These are phyloP conservation scores for Microctenopoma steveboyesi DNA, from an alignment of 2,797 vertebrate species.

Conservation along the genomic window DNA sequence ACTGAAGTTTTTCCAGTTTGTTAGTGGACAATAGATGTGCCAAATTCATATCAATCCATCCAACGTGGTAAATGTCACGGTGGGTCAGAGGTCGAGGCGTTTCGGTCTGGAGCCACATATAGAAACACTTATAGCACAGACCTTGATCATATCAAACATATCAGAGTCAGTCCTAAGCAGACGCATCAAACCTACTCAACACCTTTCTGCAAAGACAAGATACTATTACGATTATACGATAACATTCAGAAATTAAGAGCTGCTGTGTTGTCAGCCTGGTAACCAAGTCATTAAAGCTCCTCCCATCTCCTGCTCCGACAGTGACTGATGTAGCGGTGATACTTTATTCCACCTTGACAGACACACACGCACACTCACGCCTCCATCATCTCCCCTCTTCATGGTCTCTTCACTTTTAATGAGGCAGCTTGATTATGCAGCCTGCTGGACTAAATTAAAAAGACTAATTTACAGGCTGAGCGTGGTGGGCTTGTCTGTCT, in stretches of 20 bases:
- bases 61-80: too few species aligned
- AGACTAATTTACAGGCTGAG: constrained; percentile 62
- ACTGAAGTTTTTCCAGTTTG: too few species aligned
- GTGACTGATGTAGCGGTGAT: constrained; percentile 49
- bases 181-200: too few species aligned
- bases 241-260: background rate
- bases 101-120: too few species aligned
- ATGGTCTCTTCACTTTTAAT: constrained; percentile 58
- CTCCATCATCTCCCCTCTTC: constrained; percentile 47
- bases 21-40: too few species aligned
- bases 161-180: background rate
- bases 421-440: constrained; percentile 58
- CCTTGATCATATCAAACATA: too few species aligned
- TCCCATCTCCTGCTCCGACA: constrained; percentile 22
- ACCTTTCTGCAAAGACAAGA: background rate
- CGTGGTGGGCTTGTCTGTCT: constrained; percentile 32
- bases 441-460: constrained; percentile 68
- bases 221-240: too few species aligned
- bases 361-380: constrained; percentile 16
- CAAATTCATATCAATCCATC: too few species aligned
- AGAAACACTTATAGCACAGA: too few species aligned
- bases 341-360: constrained; percentile 7
- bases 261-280: constrained; percentile 19
- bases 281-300: constrained; percentile 46
- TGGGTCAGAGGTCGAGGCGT: too few species aligned